A percentile compares a stretch with the other conserved stretches of the same genome.
These are phyloP conservation scores for Ibycter americanus DNA, from an alignment of 2,797 vertebrate species.

Conservation along the genomic window DNA sequence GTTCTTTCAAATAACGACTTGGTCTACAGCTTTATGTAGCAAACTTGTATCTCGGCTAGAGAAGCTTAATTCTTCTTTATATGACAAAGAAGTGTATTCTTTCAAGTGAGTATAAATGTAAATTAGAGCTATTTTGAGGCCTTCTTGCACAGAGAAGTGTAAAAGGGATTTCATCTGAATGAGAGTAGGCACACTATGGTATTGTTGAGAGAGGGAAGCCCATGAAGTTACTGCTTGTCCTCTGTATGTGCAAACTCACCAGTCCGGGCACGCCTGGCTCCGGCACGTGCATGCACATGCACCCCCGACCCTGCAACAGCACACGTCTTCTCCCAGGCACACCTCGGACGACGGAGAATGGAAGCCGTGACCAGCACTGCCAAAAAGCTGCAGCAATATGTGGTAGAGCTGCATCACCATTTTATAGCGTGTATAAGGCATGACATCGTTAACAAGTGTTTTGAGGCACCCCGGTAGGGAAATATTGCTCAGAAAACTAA, in stretches of 20 bases:
- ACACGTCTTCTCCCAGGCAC: background rate
- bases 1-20: background rate
- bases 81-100: background rate
- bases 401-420: background rate
- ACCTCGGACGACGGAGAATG: background rate
- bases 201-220: background rate
- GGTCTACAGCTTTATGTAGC: background rate
- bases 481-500: background rate
- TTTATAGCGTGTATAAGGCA: rapidly evolving
- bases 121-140: background rate
- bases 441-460: background rate
- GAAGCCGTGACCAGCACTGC: background rate
- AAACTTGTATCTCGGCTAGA: background rate
- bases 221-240: background rate
- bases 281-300: background rate
- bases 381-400: background rate
- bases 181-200: background rate
- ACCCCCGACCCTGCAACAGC: too few species aligned
- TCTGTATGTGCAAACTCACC: rapidly evolving
- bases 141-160: background rate
- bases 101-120: background rate
- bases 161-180: background rate
- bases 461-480: background rate
- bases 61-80: background rate
- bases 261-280: background rate